Conservation (phyloP, 2,113 vertebrate species). For the Dipodomys ordii region DNA sequence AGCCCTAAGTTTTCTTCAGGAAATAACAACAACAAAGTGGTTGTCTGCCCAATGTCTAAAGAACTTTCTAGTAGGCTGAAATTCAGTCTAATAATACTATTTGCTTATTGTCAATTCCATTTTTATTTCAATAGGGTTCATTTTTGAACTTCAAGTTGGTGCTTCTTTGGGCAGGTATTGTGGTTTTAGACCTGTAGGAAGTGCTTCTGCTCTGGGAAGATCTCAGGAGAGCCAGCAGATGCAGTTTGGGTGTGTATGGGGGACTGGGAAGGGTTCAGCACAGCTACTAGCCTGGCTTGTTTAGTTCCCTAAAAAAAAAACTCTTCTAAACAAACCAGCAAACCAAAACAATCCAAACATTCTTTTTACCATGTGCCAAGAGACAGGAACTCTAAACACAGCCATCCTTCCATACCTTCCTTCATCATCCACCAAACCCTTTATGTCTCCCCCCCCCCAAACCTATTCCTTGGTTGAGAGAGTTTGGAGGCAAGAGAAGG, state of each 20-base stretch:
- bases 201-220: neutral
- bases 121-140: slow-evolving; percentile 44
- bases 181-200: slow-evolving; percentile 45
- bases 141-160: slow-evolving; percentile 37
- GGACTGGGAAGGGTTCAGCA: neutral
- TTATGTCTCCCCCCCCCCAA: neutral
- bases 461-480: neutral
- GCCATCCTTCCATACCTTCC: no score
- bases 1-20: slow-evolving; percentile 11
- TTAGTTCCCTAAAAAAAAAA: slow-evolving; percentile 38
- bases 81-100: slow-evolving; percentile 16
- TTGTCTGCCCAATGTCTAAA: neutral
- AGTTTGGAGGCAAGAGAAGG: neutral
- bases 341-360: neutral
- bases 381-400: neutral
- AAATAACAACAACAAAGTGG: neutral
- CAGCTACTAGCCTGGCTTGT: neutral
- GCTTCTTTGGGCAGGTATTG: neutral
- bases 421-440: neutral
- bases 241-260: neutral
- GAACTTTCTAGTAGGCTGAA: slow-evolving; percentile 47
- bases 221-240: slow-evolving; percentile 1
- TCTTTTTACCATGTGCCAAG: slow-evolving; percentile 34
- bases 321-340: neutral
- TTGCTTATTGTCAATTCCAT: neutral